Conservation (phyloP, 2,888 invertebrate genomes). For the Coleophora flavipennella region DNA sequence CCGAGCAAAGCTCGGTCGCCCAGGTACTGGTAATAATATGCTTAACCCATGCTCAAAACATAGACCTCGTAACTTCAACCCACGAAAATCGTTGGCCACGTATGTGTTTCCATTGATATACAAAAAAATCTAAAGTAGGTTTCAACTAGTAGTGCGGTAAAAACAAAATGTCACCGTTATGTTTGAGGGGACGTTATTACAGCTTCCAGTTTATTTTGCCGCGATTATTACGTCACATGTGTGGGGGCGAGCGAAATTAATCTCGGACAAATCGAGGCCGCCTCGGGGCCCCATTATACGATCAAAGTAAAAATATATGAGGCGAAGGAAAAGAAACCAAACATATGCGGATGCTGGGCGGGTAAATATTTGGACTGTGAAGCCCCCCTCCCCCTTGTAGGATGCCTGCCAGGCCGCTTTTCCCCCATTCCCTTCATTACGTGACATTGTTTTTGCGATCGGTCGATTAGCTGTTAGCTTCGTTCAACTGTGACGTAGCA, state of each 20-base stretch:
- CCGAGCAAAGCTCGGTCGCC: no score
- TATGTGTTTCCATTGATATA: no score
- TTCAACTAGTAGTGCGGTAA: background rate
- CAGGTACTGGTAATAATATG: no score
- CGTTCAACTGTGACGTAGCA: slow-evolving; percentile 36
- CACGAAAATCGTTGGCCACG: no score
- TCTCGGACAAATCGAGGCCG: slow-evolving; percentile 58
- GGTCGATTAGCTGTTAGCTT: slow-evolving; percentile 50
- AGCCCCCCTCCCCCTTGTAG: slow-evolving; percentile 28
- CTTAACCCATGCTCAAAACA: no score
- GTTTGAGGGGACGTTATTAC: no score
- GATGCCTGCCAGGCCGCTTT: slow-evolving; percentile 19
- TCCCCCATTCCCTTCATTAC: slow-evolving; percentile 35
- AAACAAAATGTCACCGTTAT: background rate
- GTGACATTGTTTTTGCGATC: slow-evolving; percentile 64
- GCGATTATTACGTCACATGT: slow-evolving; percentile 24
- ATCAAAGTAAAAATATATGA: slow-evolving; percentile 71
- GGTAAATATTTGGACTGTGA: slow-evolving; percentile 63
- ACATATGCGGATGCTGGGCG: slow-evolving; percentile 46
- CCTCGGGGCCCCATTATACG: slow-evolving; percentile 58
- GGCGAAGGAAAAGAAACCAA: slow-evolving; percentile 69
- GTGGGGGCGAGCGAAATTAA: slow-evolving; percentile 48
- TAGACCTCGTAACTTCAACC: no score
- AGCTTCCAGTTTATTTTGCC: slow-evolving; percentile 27
- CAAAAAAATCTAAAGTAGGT: background rate